A percentile compares a stretch with the other conserved stretches of the same genome.
phyloP scores from a whole-genome alignment of 1,140 invertebrate species.

The Kradibia gibbosae region DNA sequence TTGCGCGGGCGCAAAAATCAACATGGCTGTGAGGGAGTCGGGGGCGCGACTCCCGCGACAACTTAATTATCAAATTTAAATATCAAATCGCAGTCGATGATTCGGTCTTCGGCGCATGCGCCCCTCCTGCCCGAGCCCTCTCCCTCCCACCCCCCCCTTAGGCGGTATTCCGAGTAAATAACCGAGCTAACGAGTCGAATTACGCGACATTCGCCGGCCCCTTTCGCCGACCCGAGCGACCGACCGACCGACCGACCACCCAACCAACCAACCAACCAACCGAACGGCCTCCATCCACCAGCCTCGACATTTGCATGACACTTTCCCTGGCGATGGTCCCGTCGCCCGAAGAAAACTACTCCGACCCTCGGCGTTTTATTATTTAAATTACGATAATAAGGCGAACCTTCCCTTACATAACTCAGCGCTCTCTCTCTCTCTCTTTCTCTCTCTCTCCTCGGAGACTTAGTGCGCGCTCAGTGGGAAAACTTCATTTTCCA shows the following conservation, averaged over 20 bases:
- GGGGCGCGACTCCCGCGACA: not conserved
- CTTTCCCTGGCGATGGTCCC: not conserved
- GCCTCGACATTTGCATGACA: slow-evolving; percentile 43
- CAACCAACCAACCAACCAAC: too few species aligned
- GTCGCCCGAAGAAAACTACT: not conserved
- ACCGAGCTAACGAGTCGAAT: slow-evolving; percentile 48
- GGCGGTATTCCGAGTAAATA: slow-evolving; percentile 26
- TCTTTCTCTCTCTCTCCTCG: not conserved
- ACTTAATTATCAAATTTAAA: slow-evolving; percentile 50
- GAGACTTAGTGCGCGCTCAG: not conserved
- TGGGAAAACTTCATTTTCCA: slow-evolving; percentile 22
- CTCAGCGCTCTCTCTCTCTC: not conserved
- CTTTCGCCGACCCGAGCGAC: too few species aligned
- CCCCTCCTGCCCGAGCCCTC: not conserved
- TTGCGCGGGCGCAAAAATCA: slow-evolving; percentile 20
- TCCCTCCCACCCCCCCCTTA: too few species aligned
- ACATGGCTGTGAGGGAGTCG: not conserved
- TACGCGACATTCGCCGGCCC: slow-evolving; percentile 34
- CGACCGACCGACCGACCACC: too few species aligned
- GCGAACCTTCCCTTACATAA: slow-evolving; percentile 39
- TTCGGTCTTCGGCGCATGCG: not conserved
- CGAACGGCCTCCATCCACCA: too few species aligned
- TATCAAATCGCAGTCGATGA: slow-evolving; percentile 45
- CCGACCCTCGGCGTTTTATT: slow-evolving; percentile 30
- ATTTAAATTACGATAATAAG: slow-evolving; percentile 50